These are phyloP conservation scores for Epinotia demarniana DNA, from an alignment of 2,888 invertebrate genomes.

Conservation along the genomic window DNA sequence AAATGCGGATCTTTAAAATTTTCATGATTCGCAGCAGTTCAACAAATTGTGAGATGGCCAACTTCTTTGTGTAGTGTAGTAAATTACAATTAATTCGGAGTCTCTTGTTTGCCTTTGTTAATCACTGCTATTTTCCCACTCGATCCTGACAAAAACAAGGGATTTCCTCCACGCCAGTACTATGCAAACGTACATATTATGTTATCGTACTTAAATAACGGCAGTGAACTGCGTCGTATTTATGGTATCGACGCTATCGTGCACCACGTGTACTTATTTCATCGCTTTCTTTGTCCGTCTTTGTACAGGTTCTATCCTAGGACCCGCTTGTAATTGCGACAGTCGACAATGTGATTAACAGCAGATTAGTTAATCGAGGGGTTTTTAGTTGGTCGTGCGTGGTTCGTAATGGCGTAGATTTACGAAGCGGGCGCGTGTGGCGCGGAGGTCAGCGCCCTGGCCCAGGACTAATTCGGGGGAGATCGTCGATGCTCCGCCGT, in stretches of 20 bases:
- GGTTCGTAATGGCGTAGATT: conserved; percentile 47
- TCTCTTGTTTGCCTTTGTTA: conserved; percentile 24
- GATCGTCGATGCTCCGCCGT: conserved; percentile 78
- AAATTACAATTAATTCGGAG: conserved; percentile 9
- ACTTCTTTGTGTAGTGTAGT: conserved; percentile 14
- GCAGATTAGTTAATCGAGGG: conserved; percentile 16
- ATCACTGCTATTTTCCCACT: conserved; percentile 12
- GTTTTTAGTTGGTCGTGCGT: conserved; percentile 35
- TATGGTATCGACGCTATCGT: conserved; percentile 14
- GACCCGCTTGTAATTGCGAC: conserved; percentile 17
- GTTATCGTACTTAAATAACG: conserved; percentile 33
- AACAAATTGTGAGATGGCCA: conserved; percentile 11
- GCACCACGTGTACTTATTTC: conserved; percentile 35
- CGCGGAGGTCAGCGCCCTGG: conserved; percentile 79
- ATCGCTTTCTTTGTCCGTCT: conserved; percentile 39
- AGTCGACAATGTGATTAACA: conserved; percentile 10
- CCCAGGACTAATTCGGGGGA: conserved; percentile 84
- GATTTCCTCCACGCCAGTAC: conserved; percentile 24
- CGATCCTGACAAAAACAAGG: conserved; percentile 34
- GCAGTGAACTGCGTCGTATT: conserved; percentile 41
- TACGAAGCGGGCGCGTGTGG: conserved; percentile 58
- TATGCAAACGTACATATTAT: conserved; percentile 21
- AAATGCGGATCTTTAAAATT: not conserved
- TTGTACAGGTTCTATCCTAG: not conserved
- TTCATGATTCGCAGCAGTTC: conserved; percentile 7